phyloP scores from a whole-genome alignment of 2,797 vertebrate species.

The Mormyrops attenuatus region DNA sequence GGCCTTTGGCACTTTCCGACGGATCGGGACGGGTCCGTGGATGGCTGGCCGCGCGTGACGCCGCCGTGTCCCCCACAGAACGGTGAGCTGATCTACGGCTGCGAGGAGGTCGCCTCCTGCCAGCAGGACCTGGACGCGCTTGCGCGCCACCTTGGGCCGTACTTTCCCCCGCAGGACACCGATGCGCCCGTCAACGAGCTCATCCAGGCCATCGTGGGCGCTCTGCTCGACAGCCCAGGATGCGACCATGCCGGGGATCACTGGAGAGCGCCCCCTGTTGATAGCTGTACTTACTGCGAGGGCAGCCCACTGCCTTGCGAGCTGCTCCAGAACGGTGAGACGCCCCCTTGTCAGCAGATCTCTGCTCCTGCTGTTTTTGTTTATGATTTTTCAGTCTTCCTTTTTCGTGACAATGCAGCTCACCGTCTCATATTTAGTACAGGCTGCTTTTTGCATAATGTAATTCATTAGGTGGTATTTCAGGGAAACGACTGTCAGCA shows the following conservation, averaged over 20 bases:
- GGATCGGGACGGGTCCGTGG: neutral
- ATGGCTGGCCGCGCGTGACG: neutral
- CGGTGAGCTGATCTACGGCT: conserved; percentile 87
- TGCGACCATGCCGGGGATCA: conserved; percentile 57
- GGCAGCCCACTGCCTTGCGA: conserved; percentile 78
- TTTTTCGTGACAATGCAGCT: neutral
- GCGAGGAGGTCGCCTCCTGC: conserved; percentile 75
- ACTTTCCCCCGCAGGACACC: conserved; percentile 74
- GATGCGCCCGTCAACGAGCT: conserved; percentile 79
- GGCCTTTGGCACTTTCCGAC: neutral
- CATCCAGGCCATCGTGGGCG: conserved; percentile 78
- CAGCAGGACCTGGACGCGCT: conserved; percentile 75
- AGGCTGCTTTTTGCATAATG: neutral
- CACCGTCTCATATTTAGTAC: neutral
- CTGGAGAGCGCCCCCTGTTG: conserved; percentile 55
- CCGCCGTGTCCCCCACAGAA: conserved; percentile 60
- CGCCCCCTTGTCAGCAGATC: neutral
- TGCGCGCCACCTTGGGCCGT: conserved; percentile 80
- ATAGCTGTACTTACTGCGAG: conserved; percentile 78
- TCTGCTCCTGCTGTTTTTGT: neutral
- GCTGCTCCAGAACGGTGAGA: conserved; percentile 70
- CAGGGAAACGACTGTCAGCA: neutral
- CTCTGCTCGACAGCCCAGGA: conserved; percentile 72
- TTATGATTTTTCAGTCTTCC: neutral
- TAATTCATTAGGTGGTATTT: neutral